Evolutionary conservation across 37 sponge, comb jelly and placozoan genomes (phyloP), one percentile per base, ranked within the genome.

Genomic region (Axinella damicornis): DNA sequence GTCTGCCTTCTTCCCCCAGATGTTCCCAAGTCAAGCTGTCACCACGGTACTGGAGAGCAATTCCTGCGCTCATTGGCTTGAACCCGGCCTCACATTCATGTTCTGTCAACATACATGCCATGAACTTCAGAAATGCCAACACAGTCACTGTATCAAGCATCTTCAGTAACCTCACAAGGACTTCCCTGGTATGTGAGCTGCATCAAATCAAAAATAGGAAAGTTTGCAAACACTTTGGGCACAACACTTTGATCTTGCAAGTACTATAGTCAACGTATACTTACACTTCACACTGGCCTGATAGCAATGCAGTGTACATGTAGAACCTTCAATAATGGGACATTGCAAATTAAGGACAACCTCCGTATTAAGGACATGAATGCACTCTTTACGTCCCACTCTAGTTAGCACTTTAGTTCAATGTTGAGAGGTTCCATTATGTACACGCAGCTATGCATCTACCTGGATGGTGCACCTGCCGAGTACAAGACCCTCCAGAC

Each of bases 401-500:
- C n/a, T n/a, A n/a, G n/a, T n/a, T n/a, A n/a, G n/a, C n/a, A n/a
- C n/a, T n/a, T n/a, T n/a, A n/a, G n/a, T n/a, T n/a, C n/a, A n/a
- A n/a, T n/a, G n/a, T n/a, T n/a, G n/a, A n/a, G n/a, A n/a, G n/a
- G n/a, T n/a, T n/a, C n/a, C n/a, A n/a, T n/a, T n/a, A n/a, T n/a
- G n/a, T n/a, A n/a, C n/a, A n/a, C n/a, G n/a, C n/a, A n/a, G n/a
- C n/a, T n/a, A n/a, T n/a, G n/a, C n/a, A n/a, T n/a, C n/a, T 46
- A 46, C 46, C 46, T 46, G 46, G 4, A 21, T 69, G 34, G 69
- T 69, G 35, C 27, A 30, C 16, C 5, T 36, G 69, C 4, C 16
- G 31, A 21, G 58, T 27, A 19, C 21, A 34, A 35, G n/a, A 24
- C 61, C n/a, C 52, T 2, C 84, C 84, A 87, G 4, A 92, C 2